Percentiles rank a stretch among this genome's conserved stretches.
Evolutionary conservation across 2,888 invertebrate genomes (phyloP).

Genomic region (Scaptomyza tumidula): DNA sequence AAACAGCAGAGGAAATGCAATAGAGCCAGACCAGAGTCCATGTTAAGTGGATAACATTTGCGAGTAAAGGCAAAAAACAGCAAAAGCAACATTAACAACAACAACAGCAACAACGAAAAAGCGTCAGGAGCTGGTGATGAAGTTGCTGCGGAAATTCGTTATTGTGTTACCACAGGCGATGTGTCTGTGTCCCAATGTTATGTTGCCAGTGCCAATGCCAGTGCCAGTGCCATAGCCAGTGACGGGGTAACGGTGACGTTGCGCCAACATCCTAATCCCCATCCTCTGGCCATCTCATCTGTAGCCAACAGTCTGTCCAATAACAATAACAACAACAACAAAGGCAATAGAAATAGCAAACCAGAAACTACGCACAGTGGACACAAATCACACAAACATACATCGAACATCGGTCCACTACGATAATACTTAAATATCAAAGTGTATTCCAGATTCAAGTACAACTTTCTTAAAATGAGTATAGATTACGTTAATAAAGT

Average conservation of each 20-base stretch:
- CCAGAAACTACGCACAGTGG: conserved; percentile 33
- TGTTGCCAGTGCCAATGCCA: conserved; percentile 42
- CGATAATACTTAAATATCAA: background rate
- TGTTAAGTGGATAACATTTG: conserved; percentile 76
- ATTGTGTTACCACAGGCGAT: conserved; percentile 83
- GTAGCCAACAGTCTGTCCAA: conserved; percentile 51
- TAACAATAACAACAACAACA: conserved; percentile 38
- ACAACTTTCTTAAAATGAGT: too few species aligned
- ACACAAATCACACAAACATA: background rate
- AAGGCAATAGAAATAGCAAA: conserved; percentile 15
- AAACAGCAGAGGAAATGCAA: conserved; percentile 47
- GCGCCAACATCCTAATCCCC: conserved; percentile 2
- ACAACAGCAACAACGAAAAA: conserved; percentile 16
- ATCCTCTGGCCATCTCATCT: conserved; percentile 11
- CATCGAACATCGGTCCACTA: background rate
- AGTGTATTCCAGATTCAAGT: too few species aligned
- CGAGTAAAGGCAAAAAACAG: conserved; percentile 39
- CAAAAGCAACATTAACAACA: conserved; percentile 18
- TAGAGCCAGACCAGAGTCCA: conserved; percentile 50
- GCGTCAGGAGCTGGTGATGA: conserved; percentile 56
- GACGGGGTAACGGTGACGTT: conserved; percentile 24
- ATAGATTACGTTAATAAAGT: too few species aligned
- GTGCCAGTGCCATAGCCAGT: conserved; percentile 15
- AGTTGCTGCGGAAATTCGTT: conserved; percentile 82
- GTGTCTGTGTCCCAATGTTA: conserved; percentile 77